A percentile compares a stretch with the other conserved stretches of the same genome.
phyloP scores from a whole-genome alignment of 2,888 invertebrate genomes.

The Caprella mutica region DNA sequence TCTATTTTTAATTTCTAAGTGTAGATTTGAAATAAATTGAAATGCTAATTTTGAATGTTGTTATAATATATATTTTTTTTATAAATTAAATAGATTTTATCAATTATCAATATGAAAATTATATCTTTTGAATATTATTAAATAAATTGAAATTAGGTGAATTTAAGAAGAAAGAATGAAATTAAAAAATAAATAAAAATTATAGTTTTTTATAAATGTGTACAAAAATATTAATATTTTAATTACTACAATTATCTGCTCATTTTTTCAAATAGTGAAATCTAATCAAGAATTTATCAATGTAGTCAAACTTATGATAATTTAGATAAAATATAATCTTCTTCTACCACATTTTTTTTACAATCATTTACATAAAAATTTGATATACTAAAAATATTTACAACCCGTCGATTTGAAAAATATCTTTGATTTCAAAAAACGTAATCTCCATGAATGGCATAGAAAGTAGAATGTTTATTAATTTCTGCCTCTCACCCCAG shows the following conservation, averaged over 20 bases:
- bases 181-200: background rate
- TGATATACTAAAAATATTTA: too few relatives aligned
- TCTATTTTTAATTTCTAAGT: background rate
- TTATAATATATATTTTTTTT: conserved; percentile 10
- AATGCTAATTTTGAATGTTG: background rate
- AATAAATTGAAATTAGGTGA: too few relatives aligned
- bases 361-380: too few relatives aligned
- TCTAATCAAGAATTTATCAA: too few relatives aligned
- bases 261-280: too few relatives aligned
- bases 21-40: background rate
- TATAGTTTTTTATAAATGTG: background rate
- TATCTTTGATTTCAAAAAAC: too few relatives aligned
- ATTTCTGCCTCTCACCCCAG: conserved; percentile 37
- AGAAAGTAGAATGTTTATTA: background rate
- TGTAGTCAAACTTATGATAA: too few relatives aligned
- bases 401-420: too few relatives aligned
- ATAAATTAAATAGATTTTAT: conserved; percentile 6
- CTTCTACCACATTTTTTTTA: too few relatives aligned
- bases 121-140: too few relatives aligned
- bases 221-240: background rate
- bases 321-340: too few relatives aligned
- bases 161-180: background rate
- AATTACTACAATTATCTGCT: background rate
- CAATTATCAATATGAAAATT: conserved; percentile 8
- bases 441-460: too few relatives aligned